These are phyloP conservation scores for Spheniscus mendiculus DNA, from an alignment of 2,113 vertebrate species.

Conservation along the genomic window DNA sequence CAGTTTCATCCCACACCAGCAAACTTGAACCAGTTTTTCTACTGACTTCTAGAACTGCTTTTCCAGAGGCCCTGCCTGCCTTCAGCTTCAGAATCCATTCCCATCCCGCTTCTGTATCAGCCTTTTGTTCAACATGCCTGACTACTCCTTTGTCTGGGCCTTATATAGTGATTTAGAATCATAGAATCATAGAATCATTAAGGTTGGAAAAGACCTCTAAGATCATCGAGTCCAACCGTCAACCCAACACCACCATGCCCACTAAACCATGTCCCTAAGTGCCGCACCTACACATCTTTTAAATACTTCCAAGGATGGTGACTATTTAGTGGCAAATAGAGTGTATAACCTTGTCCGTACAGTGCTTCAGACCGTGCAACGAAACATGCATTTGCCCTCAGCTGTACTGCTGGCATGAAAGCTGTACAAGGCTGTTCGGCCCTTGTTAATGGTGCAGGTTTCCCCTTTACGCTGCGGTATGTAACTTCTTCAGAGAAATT, in stretches of 20 bases:
- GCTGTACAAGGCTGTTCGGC: neutral
- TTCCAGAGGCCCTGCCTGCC: neutral
- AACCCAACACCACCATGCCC: too few species aligned
- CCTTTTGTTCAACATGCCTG: neutral
- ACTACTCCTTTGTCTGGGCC: neutral
- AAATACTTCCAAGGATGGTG: too few species aligned
- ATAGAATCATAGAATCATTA: too few species aligned
- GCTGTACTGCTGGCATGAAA: neutral
- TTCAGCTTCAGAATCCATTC: neutral
- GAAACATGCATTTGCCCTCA: neutral
- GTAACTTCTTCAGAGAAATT: neutral
- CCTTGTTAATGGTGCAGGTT: neutral
- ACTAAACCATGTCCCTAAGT: too few species aligned
- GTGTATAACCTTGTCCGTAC: neutral
- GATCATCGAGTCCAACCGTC: too few species aligned
- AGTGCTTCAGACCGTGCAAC: neutral
- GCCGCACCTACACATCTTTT: too few species aligned
- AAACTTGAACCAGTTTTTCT: neutral
- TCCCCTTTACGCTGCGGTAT: accelerated
- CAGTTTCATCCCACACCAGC: neutral
- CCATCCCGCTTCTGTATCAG: neutral
- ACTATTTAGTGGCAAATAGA: neutral
- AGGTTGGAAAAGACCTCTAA: too few species aligned
- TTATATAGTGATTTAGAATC: neutral
- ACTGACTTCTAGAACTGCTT: neutral